These are phyloP conservation scores for Plutomurus gul DNA, from an alignment of 1,140 invertebrate genomes.

Conservation along the genomic window DNA sequence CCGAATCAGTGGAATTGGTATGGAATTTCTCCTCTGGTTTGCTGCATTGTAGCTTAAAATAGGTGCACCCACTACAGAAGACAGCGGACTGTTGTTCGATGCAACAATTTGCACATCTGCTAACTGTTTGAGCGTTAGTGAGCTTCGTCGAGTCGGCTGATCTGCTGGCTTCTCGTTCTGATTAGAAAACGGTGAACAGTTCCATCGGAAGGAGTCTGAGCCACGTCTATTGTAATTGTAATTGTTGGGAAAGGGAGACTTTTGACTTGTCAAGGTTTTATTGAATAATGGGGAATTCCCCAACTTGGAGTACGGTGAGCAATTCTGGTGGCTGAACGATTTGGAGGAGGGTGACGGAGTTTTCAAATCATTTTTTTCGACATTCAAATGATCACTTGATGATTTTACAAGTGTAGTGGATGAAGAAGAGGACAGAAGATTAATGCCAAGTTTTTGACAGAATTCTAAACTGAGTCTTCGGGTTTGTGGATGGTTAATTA, in stretches of 20 bases:
- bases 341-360: background rate
- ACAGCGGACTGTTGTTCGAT: too few species aligned
- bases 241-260: background rate
- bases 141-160: background rate
- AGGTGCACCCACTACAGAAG: too few species aligned
- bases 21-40: background rate
- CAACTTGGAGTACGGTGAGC: background rate
- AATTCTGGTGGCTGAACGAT: background rate
- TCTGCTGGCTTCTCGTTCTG: background rate
- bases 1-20: background rate
- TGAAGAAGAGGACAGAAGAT: background rate
- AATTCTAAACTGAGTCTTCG: constrained; percentile 47
- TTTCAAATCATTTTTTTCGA: background rate
- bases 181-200: background rate
- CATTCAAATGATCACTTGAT: background rate
- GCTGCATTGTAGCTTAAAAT: background rate
- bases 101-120: background rate
- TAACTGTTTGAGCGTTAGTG: background rate
- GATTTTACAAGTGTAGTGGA: background rate
- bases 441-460: constrained; percentile 44
- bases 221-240: background rate
- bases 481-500: constrained; percentile 16
- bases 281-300: background rate
- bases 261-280: background rate
- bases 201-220: background rate